Base-by-base conservation (phyloP, 64 coral and sea anemone species). In the Dendronephthya gigantea region DNA sequence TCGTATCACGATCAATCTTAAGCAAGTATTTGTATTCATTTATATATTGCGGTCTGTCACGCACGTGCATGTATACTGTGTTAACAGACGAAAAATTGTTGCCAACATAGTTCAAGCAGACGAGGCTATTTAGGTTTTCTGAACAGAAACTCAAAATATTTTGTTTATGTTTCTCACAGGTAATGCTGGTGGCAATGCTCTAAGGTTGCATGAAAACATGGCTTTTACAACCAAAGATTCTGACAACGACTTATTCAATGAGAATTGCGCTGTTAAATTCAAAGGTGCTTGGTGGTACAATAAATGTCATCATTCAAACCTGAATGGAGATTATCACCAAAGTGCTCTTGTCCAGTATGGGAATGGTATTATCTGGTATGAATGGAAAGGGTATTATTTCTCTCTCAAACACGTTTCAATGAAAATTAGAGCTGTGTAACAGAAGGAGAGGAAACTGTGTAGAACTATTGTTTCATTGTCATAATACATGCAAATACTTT, bases 241-340 rank as follows among this genome's bases (percentile, higher is more conserved):
- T 19, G 86, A 81, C 22, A 87, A 76, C 30, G 85, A 87, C 41
- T 11, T 2, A 22, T 66, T n/a, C 14, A 0, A 2, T 19, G 6
- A 1, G 17, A 48, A 48, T 14, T 81, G 86, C 34, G 86, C 43
- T 23, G 43, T 45, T 31, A 0, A 0, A 27, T 79, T 1, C 28
- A 87, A 87, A 22, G 86, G 86, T 0, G 65, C n/a, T 0, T 87
- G 86, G 86, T 87, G 86, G 86, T 82, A 49, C 40, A 52, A 41
- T 0, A 0, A 4, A 1, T 87, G 86, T 33, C 86, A 87, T 45
- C 10, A 0, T 28, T 30, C 38, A 36, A 48, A 76, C 34, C 62
- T 82, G 2, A 87, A 74, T 15, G 62, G 86, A 1, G 37, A 38
- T 9, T 87, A 87, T 14, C 22, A 81, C 12, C 15, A 9, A 8